Evolutionary conservation across 2,113 vertebrate genomes (phyloP).

Genomic region (Chaetodon auriga): DNA sequence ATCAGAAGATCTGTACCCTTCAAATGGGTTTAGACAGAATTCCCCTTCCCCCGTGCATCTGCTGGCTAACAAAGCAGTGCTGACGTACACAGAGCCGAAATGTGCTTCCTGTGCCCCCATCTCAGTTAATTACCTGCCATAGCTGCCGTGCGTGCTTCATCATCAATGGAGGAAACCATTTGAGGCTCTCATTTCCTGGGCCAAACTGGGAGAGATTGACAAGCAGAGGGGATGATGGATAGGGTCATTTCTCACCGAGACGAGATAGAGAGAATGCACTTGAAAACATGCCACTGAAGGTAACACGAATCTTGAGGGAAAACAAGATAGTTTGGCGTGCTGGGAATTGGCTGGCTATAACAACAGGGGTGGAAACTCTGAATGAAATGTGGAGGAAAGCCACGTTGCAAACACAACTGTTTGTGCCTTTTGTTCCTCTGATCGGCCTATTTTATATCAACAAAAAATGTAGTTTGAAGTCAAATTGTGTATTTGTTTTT

Average conservation of each 20-base stretch:
- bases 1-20: conserved; percentile 7
- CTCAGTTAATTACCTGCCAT: conserved; percentile 58
- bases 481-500: not conserved
- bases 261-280: conserved; percentile 25
- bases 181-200: conserved; percentile 64
- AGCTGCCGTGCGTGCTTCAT: conserved; percentile 41
- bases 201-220: conserved; percentile 45
- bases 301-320: not conserved
- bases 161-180: conserved; percentile 57
- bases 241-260: conserved; percentile 30
- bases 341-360: conserved; percentile 16
- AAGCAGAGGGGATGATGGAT: conserved; percentile 44
- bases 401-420: not conserved
- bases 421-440: not conserved
- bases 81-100: not conserved
- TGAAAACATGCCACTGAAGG: conserved; percentile 32
- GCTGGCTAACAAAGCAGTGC: conserved; percentile 20
- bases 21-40: not conserved
- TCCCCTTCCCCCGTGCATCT: not conserved
- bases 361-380: not conserved
- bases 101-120: conserved; percentile 53
- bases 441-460: not conserved
- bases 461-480: not conserved
- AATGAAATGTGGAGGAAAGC: conserved; percentile 14
- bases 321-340: not conserved